A percentile compares a stretch with the other conserved stretches of the same genome.
phyloP scores from a whole-genome alignment of 2,113 vertebrate genomes.

The Microcebus tavaratra region DNA sequence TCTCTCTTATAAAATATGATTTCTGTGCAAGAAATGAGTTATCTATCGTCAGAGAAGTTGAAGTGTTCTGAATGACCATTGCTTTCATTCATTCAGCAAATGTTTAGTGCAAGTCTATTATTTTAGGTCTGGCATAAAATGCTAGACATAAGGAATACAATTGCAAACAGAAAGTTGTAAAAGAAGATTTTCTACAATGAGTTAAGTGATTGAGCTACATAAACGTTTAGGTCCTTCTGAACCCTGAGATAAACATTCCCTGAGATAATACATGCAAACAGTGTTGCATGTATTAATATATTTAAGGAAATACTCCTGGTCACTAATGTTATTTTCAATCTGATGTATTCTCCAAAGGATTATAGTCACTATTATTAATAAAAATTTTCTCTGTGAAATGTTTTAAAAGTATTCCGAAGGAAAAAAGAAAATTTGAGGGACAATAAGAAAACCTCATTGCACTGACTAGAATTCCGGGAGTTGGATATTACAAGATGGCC shows the following conservation, averaged over 20 bases:
- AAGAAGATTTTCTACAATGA: not conserved
- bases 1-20: not conserved
- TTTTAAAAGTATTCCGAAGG: not conserved
- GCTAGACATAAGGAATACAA: not conserved
- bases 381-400: not conserved
- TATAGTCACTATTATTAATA: not conserved
- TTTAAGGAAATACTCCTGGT: not conserved
- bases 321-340: not conserved
- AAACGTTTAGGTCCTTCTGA: not conserved
- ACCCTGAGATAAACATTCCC: not conserved
- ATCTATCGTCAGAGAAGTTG: not conserved
- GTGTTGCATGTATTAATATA: not conserved
- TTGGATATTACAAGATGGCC: not conserved
- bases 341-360: not conserved
- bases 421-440: not conserved
- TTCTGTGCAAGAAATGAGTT: not conserved
- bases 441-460: not conserved
- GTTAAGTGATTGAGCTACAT: not conserved
- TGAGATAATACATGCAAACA: not conserved
- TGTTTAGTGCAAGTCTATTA: not conserved
- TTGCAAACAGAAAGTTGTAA: not conserved
- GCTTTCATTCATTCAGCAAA: not conserved
- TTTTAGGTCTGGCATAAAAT: not conserved
- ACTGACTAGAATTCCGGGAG: not conserved
- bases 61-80: not conserved